These are phyloP conservation scores for Tauraco hartlaubi DNA, from an alignment of 2,797 vertebrate genomes.

Conservation along the genomic window DNA sequence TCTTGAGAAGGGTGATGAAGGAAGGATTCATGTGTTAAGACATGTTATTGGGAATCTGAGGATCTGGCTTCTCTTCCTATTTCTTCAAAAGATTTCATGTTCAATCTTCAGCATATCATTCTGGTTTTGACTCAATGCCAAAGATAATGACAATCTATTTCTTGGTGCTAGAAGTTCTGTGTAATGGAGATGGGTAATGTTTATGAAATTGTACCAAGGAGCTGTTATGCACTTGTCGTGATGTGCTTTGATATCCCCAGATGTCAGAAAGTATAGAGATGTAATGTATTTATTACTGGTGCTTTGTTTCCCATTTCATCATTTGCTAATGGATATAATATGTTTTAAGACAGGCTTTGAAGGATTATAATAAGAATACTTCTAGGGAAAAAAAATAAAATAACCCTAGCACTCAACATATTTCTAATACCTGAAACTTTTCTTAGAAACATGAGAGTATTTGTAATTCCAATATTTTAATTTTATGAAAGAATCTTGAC, in stretches of 20 bases:
- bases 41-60: conserved; percentile 13
- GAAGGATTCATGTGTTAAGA: conserved; percentile 29
- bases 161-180: not conserved
- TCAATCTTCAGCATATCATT: not conserved
- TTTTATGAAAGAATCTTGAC: not conserved
- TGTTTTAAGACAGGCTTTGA: not conserved
- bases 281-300: not conserved
- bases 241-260: not conserved
- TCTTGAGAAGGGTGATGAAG: conserved; percentile 38
- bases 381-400: not conserved
- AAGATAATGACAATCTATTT: conserved; percentile 14
- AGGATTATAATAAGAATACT: not conserved
- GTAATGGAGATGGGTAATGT: not conserved
- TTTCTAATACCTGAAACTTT: not conserved
- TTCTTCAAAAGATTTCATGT: conserved; percentile 25
- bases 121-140: not conserved
- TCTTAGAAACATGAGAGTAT: not conserved
- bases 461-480: not conserved
- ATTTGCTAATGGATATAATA: not conserved
- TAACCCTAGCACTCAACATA: not conserved
- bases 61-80: conserved; percentile 26
- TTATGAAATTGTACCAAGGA: not conserved
- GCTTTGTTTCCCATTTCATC: not conserved
- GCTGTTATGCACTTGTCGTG: not conserved
- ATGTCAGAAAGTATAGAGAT: not conserved